Base-by-base conservation (phyloP, 2,888 invertebrate species). In the Eudemis profundana region DNA sequence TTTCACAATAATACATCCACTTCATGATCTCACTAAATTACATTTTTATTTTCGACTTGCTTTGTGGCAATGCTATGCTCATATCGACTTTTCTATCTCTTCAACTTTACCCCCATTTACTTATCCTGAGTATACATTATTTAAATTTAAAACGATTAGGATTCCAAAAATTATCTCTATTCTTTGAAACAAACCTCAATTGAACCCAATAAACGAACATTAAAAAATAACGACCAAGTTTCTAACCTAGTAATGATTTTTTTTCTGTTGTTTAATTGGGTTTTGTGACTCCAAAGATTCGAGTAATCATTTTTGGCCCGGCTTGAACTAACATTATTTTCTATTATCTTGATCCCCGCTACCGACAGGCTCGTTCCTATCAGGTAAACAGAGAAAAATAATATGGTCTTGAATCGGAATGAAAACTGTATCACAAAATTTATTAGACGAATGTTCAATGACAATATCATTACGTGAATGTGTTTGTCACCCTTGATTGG, bases 341-440 rank as follows among this genome's bases (percentile, higher is more conserved):
- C 92, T 93, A 90, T 92, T 56, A 92, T 90, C 87, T 90, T 83
- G 77, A 91, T 93, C 94, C 94, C 93, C 94, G 95, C 95, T 93
- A 94, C 93, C 94, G 93, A 94, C 95, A 95, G 95, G 95, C 95
- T 95, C 96, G 94, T 95, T 96, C 94, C 94, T 96, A 93, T 95
- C 96, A 96, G 96, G 96, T 96, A 96, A 96, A 95, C 94, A 94
- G 84, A 79, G 82, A 86, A 77, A 84, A 83, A 62, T 53, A 84
- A 81, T 83, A 86, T 87, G 82, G 84, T 87, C 86, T 86, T 86
- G 80, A 88, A 77, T 87, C 86, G 87, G 90, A 91, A 92, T 92
- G 91, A 85, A 87, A 90, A 88, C 75, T 89, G 89, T 87, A 90
- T 87, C 86, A 87, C 89, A 81, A 90, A 88, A 90, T 86, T 59